Base-by-base conservation (phyloP, 2,888 invertebrate species). In the Myopa tessellatipennis region DNA sequence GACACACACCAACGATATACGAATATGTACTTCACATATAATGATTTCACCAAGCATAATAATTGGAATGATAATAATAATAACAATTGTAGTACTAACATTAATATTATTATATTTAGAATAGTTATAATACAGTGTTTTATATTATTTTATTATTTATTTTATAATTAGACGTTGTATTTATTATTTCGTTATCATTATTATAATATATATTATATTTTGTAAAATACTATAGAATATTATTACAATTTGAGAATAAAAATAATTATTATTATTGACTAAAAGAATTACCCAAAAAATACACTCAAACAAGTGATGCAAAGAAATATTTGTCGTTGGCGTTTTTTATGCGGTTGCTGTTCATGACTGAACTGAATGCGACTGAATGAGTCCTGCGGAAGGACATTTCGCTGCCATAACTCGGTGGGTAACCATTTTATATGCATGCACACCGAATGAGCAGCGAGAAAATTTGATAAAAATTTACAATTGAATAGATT, bases 251-350 rank as follows among this genome's bases (percentile, higher is more conserved):
- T 8, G 1, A 3, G 10, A 45, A 45, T 45, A 45, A 45, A 45
- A 45, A 8, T 45, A 45, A 45, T 45, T 45, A 10, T 74, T 74
- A 74, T 74, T 75, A 75, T 60, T 75, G 75, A 68, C 58, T 75
- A 68, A 75, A 75, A 75, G 69, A 69, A 75, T 75, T 75, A 75
- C 45, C 68, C 68, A 69, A 58, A 65, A 75, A 60, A 26, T 69
- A 45, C 68, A 69, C 8, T 14, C 26, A n/a, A n/a, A 50, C 14
- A 40, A 45, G 52, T 36, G 38, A 71, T 10, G 18, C 58, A 36
- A 8, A n/a, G 65, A 73, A 12, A 40, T 36, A 12, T 63, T 26
- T 36, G 34, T 26, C 63, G 16, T 34, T 38, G 36, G 38, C 70
- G 55, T 40, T 70, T 70, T 26, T 45, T 45, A 10, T 45, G 45